Evolutionary conservation across 1,140 invertebrate species (phyloP), one percentile per base, ranked within the genome.

Genomic region (Diabrotica undecimpunctata): DNA sequence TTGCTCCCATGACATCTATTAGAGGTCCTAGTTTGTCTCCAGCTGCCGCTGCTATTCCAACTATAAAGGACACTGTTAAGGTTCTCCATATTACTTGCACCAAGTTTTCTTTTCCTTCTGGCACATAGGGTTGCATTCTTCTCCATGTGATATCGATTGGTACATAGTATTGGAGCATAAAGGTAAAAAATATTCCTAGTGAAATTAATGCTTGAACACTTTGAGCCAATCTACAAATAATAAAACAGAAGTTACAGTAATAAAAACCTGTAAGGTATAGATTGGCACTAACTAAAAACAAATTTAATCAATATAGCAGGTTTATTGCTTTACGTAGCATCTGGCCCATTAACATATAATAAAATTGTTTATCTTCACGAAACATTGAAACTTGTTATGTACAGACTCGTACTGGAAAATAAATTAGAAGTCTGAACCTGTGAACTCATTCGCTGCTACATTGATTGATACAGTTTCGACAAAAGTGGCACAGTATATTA

Each of bases 161-260:
- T 0, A 98, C 93, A 76, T 92, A 95, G 72, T 94, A 91, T 80
- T 98, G 96, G 0, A 99, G 83, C 6, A 90, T 89, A 75, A 93
- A 97, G 0, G 92, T 92, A 61, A 96, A 87, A 62, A 94, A 89
- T 63, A 97, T 93, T 0, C 93, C 90, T 4, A 94, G 60, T 0
- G 92, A 91, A 81, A 97, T 96, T 65, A 93, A 81, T 0, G 95
- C 72, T 78, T 94, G 91, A 1, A 94, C 92, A 6, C 82, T 76
- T 77, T 94, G 87, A 51, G 88, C 92, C 54, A 90, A 76, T 25
- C 82, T 86, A 73, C 46, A 81, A 82, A 25, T 58, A 39, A 54
- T 56, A 53, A 62, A 25, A 25, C 25, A 1, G 25, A 1, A 25
- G 25, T 25, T 25, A 25, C n/a, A n/a, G n/a, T n/a, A n/a, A n/a